These are phyloP conservation scores for Mirounga angustirostris DNA, from an alignment of 2,113 vertebrate species.

Conservation along the genomic window DNA sequence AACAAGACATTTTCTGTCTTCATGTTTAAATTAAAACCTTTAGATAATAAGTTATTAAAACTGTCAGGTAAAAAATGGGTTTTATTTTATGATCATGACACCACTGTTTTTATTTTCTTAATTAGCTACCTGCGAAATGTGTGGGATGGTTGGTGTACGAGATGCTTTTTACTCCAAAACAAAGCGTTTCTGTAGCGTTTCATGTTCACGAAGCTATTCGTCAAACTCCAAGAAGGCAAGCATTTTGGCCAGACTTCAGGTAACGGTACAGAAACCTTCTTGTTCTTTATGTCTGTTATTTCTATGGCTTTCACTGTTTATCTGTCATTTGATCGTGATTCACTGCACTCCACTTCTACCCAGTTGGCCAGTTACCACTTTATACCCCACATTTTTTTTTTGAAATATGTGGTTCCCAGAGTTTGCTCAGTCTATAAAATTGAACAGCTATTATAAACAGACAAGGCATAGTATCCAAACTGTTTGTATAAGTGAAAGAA, in stretches of 20 bases:
- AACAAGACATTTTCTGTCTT: constrained; percentile 1
- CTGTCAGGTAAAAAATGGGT: constrained; percentile 17
- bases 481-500: constrained; percentile 25
- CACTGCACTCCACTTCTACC: constrained; percentile 13
- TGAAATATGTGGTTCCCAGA: not conserved
- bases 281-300: constrained; percentile 75
- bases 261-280: constrained; percentile 89
- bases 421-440: constrained; percentile 9
- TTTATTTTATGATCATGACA: constrained; percentile 1
- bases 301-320: constrained; percentile 51
- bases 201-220: constrained; percentile 98
- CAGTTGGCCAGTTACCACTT: not conserved
- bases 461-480: not conserved
- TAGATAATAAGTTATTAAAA: constrained; percentile 13
- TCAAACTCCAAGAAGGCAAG: constrained; percentile 99
- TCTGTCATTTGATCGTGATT: constrained; percentile 56
- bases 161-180: constrained; percentile 99
- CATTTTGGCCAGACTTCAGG: constrained; percentile 99
- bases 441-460: not conserved
- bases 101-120: constrained; percentile 51
- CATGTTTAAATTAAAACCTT: not conserved
- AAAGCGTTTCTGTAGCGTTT: constrained; percentile 99
- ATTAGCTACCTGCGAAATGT: constrained; percentile 99
- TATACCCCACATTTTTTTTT: not conserved
- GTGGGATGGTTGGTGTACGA: constrained; percentile 98